Evolutionary conservation across 2,888 invertebrate genomes (phyloP).

Genomic region (Drosophila villosipedis): DNA sequence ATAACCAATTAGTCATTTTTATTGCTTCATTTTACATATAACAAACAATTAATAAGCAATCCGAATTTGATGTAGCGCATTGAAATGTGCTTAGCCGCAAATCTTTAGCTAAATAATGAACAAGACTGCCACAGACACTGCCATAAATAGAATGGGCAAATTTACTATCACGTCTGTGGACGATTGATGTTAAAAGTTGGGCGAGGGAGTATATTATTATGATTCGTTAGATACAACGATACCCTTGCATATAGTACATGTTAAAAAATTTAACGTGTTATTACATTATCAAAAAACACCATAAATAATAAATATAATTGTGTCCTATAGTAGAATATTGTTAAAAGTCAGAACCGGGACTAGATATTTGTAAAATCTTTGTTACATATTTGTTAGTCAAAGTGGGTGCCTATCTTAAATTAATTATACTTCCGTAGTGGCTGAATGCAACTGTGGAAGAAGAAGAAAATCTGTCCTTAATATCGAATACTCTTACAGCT

Average conservation of each 20-base stretch:
- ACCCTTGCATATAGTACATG: not conserved
- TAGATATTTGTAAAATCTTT: not conserved
- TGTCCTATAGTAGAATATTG: not conserved
- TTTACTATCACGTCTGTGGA: not conserved
- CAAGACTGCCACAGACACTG: constrained; percentile 3
- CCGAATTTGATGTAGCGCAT: constrained; percentile 21
- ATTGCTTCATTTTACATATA: not conserved
- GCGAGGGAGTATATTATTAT: not conserved
- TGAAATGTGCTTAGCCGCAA: constrained; percentile 29
- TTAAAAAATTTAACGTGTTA: not conserved
- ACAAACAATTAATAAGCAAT: not conserved
- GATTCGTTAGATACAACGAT: not conserved
- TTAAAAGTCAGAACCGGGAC: not conserved
- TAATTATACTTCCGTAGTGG: accelerated
- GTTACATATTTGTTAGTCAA: not conserved
- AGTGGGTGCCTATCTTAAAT: not conserved
- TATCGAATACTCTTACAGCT: not conserved
- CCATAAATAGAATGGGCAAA: not conserved
- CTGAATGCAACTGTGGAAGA: not conserved
- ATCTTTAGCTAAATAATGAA: constrained; percentile 46
- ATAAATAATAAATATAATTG: too few species aligned
- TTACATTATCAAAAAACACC: too few species aligned
- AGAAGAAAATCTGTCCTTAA: not conserved
- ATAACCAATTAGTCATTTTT: not conserved
- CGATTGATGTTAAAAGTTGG: not conserved